Evolutionary conservation across 2,797 vertebrate genomes (phyloP).

Genomic region (Triplophysa yarkandensis): DNA sequence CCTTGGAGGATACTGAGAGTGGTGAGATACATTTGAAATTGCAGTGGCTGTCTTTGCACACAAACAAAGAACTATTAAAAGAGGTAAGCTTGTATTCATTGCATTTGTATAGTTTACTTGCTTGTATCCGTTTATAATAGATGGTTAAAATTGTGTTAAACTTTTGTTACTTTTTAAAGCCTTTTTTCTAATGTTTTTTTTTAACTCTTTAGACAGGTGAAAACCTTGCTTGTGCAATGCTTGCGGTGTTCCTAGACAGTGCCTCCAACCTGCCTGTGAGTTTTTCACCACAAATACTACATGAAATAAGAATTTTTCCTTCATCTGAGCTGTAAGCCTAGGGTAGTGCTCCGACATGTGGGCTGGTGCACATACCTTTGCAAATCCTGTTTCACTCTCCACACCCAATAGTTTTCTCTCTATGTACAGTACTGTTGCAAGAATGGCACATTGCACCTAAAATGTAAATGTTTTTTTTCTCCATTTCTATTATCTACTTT

Average conservation of each 20-base stretch:
- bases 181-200: constrained; percentile 5
- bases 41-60: constrained; percentile 87
- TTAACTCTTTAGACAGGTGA: constrained; percentile 71
- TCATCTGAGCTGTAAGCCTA: too few relatives aligned
- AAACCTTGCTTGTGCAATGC: constrained; percentile 86
- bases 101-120: background rate
- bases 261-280: constrained; percentile 89
- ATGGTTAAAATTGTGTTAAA: background rate
- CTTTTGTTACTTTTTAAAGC: too few relatives aligned
- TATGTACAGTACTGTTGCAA: too few relatives aligned
- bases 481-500: background rate
- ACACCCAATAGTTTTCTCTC: too few relatives aligned
- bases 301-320: background rate
- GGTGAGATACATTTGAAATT: constrained; percentile 87
- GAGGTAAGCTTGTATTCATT: constrained; percentile 73
- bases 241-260: constrained; percentile 88
- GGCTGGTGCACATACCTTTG: too few relatives aligned
- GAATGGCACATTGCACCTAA: too few relatives aligned
- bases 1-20: constrained; percentile 74
- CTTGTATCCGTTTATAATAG: background rate
- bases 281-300: background rate
- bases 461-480: too few relatives aligned
- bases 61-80: constrained; percentile 70
- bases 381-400: too few relatives aligned
- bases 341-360: too few relatives aligned